Evolutionary conservation across 2,888 invertebrate species (phyloP).

Genomic region (Cataglyphis altisquamis): DNA sequence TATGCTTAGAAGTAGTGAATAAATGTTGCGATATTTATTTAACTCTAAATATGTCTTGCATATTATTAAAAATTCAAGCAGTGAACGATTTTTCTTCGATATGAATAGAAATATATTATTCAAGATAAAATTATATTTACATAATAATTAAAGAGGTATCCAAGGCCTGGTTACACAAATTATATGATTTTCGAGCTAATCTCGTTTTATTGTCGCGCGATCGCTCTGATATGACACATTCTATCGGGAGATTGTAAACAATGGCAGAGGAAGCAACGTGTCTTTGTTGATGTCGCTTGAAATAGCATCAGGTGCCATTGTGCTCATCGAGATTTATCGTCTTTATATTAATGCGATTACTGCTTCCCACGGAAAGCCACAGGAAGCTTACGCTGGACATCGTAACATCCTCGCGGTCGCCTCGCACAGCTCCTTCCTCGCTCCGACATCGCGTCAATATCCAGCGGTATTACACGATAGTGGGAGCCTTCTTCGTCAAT

Average conservation of each 20-base stretch:
- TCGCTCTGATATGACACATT: constrained; percentile 1
- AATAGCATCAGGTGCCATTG: constrained; percentile 24
- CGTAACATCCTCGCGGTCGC: constrained; percentile 29
- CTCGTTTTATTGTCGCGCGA: neutral
- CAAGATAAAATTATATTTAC: neutral
- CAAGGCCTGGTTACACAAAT: constrained; percentile 4
- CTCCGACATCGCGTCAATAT: constrained; percentile 42
- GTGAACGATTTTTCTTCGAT: neutral
- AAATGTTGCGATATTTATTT: neutral
- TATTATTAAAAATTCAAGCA: neutral
- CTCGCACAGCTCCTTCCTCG: constrained; percentile 4
- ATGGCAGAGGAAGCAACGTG: neutral
- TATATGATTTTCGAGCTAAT: neutral
- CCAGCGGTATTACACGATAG: constrained; percentile 39
- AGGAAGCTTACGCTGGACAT: constrained; percentile 30
- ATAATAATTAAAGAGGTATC: neutral
- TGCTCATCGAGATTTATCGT: constrained; percentile 78
- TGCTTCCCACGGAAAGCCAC: constrained; percentile 42
- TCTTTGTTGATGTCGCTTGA: constrained; percentile 46
- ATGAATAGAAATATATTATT: neutral
- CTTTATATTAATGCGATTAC: constrained; percentile 84
- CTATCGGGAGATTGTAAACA: constrained; percentile 34
- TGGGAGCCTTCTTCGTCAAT: constrained; percentile 61
- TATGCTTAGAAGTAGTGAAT: neutral
- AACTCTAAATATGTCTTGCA: neutral